A percentile compares a stretch with the other conserved stretches of the same genome.
Evolutionary conservation across 1,140 invertebrate genomes (phyloP).

Genomic region (Drosophila santomea): DNA sequence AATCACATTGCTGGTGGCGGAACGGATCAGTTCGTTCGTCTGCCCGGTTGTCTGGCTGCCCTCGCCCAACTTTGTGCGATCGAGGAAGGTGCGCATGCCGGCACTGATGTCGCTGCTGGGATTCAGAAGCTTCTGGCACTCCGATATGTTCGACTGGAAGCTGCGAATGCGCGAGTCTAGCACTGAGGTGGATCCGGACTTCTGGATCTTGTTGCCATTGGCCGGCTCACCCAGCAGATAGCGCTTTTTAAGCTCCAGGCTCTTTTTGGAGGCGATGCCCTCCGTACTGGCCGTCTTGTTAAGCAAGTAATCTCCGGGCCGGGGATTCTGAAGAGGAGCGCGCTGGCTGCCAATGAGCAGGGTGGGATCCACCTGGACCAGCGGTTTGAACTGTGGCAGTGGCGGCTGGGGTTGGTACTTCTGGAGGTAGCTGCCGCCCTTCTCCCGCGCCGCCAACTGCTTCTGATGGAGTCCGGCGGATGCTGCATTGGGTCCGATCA

Average conservation of each 20-base stretch:
- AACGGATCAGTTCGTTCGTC: constrained; percentile 68
- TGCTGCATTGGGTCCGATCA: constrained; percentile 59
- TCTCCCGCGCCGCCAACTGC: constrained; percentile 59
- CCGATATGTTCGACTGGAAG: constrained; percentile 93
- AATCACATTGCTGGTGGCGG: constrained; percentile 76
- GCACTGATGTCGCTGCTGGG: constrained; percentile 91
- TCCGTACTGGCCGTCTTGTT: constrained; percentile 93
- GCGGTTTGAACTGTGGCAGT: constrained; percentile 86
- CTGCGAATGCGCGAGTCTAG: constrained; percentile 93
- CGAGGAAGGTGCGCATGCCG: constrained; percentile 90
- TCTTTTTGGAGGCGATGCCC: constrained; percentile 93
- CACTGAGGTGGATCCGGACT: constrained; percentile 93
- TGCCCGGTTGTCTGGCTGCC: constrained; percentile 24
- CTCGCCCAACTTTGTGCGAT: constrained; percentile 73
- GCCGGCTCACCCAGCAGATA: constrained; percentile 89
- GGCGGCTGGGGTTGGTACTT: constrained; percentile 84
- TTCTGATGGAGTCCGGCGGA: constrained; percentile 61
- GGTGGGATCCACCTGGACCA: constrained; percentile 85
- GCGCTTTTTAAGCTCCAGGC: constrained; percentile 93
- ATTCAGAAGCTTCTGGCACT: constrained; percentile 94
- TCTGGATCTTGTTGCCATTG: constrained; percentile 88
- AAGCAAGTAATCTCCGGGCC: constrained; percentile 89
- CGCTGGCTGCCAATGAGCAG: constrained; percentile 69
- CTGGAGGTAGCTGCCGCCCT: constrained; percentile 70
- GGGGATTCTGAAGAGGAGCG: constrained; percentile 85